Conservation (phyloP, 2,888 invertebrate species). For the Eristalis arbustorum region DNA sequence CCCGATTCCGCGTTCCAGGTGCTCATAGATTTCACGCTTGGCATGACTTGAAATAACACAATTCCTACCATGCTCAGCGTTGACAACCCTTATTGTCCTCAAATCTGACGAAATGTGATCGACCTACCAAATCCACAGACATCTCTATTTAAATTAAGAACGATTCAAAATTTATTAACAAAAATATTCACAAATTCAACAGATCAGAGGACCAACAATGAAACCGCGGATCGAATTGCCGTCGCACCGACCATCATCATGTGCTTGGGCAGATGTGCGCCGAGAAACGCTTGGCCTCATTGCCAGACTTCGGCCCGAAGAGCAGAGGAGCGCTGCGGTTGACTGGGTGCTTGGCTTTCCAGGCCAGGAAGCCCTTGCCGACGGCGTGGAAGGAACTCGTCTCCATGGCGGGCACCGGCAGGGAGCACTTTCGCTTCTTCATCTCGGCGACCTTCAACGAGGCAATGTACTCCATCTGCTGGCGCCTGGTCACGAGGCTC, state of each 20-base stretch:
- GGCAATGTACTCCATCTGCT: slow-evolving; percentile 47
- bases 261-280: slow-evolving; percentile 29
- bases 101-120: too few species aligned
- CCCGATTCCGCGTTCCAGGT: too few species aligned
- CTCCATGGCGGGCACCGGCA: slow-evolving; percentile 24
- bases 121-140: background rate
- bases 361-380: slow-evolving; percentile 52
- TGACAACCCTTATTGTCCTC: too few species aligned
- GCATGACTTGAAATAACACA: too few species aligned
- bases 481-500: slow-evolving; percentile 18
- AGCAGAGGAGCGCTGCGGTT: slow-evolving; percentile 57
- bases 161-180: slow-evolving; percentile 1
- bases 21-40: too few species aligned
- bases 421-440: slow-evolving; percentile 40
- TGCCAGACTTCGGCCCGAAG: slow-evolving; percentile 12
- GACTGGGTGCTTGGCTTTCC: slow-evolving; percentile 28
- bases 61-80: too few species aligned
- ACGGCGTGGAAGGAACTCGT: slow-evolving; percentile 53
- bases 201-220: slow-evolving; percentile 4
- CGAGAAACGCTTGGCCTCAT: slow-evolving; percentile 10
- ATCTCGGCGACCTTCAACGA: slow-evolving; percentile 21
- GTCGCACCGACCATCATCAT: background rate
- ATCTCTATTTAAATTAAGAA: background rate
- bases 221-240: too few species aligned
- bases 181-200: slow-evolving; percentile 26